Percentiles rank a stretch among this genome's conserved stretches.
Conservation (phyloP, 2,113 vertebrate species). For the Lathamus discolor region DNA sequence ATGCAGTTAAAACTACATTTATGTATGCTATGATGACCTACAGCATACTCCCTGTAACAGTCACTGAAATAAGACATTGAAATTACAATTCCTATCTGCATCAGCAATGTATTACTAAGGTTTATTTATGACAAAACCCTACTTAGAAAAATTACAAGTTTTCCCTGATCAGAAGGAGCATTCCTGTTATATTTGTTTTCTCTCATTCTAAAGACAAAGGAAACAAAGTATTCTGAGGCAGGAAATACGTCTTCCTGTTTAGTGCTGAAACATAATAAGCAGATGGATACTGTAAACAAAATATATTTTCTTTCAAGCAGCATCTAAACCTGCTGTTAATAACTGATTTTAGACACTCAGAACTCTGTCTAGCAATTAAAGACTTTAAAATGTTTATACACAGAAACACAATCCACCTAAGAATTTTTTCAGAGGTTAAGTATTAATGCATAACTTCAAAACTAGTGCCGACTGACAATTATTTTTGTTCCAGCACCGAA, state of each 20-base stretch:
- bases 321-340: not conserved
- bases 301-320: not conserved
- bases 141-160: not conserved
- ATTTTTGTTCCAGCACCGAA: not conserved
- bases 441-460: not conserved
- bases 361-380: not conserved
- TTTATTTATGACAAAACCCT: not conserved
- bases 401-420: not conserved
- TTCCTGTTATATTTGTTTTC: not conserved
- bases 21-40: not conserved
- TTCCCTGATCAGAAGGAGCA: not conserved
- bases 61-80: not conserved
- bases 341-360: not conserved
- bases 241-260: slow-evolving; percentile 59
- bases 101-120: not conserved
- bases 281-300: slow-evolving; percentile 21
- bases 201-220: slow-evolving; percentile 37
- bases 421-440: not conserved
- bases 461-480: not conserved
- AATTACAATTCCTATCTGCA: not conserved
- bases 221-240: slow-evolving; percentile 45
- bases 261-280: not conserved
- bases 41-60: not conserved
- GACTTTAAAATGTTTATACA: not conserved
- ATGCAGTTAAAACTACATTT: not conserved